Base-by-base conservation (phyloP, 2,888 invertebrate genomes). In the Anodontia alba region DNA sequence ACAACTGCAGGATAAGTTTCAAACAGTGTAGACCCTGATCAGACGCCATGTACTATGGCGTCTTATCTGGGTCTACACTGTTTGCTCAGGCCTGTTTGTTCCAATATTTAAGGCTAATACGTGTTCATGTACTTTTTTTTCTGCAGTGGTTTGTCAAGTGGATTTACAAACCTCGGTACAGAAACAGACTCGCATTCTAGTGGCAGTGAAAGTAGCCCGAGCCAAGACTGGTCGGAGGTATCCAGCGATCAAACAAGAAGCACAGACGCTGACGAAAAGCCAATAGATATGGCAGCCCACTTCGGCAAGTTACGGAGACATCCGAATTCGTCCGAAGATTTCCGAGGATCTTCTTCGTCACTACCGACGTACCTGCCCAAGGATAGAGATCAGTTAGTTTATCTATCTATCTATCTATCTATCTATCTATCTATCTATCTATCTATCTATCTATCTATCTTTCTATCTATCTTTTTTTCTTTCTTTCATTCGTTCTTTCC, bases 181-280 rank as follows among this genome's bases (percentile, higher is more conserved):
- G 80, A 81, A 51, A 74, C 74, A 42, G 49, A 72, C 38, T 84
- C 84, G 36, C 73, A 80, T 38, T 78, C 80, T 10, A 81, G 76
- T 68, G 80, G 76, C 43, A 46, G 62, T 17, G 80, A 68, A 46
- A 80, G 75, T 31, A 69, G 69, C 12, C 68, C 42, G 42, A 83
- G 79, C 46, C 76, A 83, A 46, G 80, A 83, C 43, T 83, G 80
- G 69, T 80, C 83, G 10, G 76, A 76, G 42, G 69, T 69, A 38
- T 76, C 69, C 5, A 76, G 76, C 31, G 70, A 76, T 31, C 54
- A 54, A 54, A 54, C 54, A 26, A 54, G 54, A 54, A 54, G 54
- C 54, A 54, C 54, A 7, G 54, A 54, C 54, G 54, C 54, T 5
- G 54, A 54, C 23, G 54, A 54, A 26, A 54, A 54, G 23, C 54